Evolutionary conservation across 2,113 vertebrate genomes (phyloP).

Genomic region (Trematocara marginatum): DNA sequence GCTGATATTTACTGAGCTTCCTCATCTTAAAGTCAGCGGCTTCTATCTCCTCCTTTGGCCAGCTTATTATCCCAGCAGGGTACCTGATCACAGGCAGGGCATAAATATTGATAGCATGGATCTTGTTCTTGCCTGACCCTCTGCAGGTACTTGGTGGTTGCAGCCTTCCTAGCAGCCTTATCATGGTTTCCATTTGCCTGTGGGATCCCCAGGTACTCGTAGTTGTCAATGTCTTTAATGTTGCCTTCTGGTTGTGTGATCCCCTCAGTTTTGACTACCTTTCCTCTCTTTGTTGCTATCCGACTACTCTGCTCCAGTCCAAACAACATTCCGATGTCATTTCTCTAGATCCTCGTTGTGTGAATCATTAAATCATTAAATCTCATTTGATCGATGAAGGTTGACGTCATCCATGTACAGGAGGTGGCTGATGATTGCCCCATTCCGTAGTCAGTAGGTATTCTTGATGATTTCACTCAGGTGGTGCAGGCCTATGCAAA

Average conservation of each 20-base stretch:
- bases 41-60: not conserved
- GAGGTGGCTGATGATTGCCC: not conserved
- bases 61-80: not conserved
- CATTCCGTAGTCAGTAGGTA: accelerated
- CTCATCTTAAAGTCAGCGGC: not conserved
- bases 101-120: not conserved
- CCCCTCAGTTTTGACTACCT: not conserved
- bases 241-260: not conserved
- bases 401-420: not conserved
- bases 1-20: not conserved
- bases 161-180: not conserved
- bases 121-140: not conserved
- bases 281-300: not conserved
- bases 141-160: not conserved
- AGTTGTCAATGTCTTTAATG: not conserved
- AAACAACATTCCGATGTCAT: accelerated
- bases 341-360: not conserved
- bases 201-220: not conserved
- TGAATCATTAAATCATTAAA: not conserved
- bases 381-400: not conserved
- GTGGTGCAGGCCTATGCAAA: not conserved
- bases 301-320: not conserved
- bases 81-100: not conserved
- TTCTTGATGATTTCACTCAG: not conserved
- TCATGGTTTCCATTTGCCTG: not conserved